Percentiles rank a stretch among this genome's conserved stretches.
Evolutionary conservation across 2,797 vertebrate genomes (phyloP).

Genomic region (Enteromius viviparus): DNA sequence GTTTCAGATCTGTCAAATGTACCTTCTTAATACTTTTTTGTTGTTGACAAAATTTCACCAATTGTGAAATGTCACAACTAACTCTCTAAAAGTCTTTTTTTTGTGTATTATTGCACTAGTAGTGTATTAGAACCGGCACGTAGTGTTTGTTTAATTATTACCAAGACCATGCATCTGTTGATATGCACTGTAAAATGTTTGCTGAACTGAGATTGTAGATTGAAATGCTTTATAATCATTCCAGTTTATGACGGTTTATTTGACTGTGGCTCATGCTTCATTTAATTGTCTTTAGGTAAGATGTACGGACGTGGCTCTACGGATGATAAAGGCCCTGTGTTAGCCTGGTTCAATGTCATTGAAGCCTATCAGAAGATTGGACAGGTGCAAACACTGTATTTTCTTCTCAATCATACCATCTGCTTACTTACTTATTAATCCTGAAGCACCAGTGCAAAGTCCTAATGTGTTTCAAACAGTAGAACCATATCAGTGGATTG

Average conservation of each 20-base stretch:
- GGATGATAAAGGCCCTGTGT: slow-evolving; percentile 96
- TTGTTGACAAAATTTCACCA: neutral
- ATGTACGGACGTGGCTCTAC: slow-evolving; percentile 93
- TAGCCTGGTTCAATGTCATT: slow-evolving; percentile 94
- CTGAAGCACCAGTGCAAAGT: slow-evolving; percentile 22
- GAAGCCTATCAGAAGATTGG: slow-evolving; percentile 91
- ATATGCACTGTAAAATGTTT: neutral
- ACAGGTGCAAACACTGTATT: slow-evolving; percentile 75
- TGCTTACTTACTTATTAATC: slow-evolving; percentile 23
- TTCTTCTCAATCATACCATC: slow-evolving; percentile 21
- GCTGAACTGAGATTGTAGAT: neutral
- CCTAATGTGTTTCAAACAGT: neutral
- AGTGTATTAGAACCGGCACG: neutral
- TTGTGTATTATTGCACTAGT: neutral
- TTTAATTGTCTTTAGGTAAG: slow-evolving; percentile 80
- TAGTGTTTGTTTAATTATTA: neutral
- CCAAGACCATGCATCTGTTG: neutral
- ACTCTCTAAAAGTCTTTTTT: neutral
- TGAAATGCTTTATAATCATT: slow-evolving; percentile 2
- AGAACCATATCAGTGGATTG: neutral
- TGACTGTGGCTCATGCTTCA: neutral
- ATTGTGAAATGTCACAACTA: neutral
- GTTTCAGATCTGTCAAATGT: neutral
- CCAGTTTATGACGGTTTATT: slow-evolving; percentile 6
- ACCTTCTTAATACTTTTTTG: no score